phyloP scores from a whole-genome alignment of 2,888 invertebrate species.

The Endomychus coccineus region DNA sequence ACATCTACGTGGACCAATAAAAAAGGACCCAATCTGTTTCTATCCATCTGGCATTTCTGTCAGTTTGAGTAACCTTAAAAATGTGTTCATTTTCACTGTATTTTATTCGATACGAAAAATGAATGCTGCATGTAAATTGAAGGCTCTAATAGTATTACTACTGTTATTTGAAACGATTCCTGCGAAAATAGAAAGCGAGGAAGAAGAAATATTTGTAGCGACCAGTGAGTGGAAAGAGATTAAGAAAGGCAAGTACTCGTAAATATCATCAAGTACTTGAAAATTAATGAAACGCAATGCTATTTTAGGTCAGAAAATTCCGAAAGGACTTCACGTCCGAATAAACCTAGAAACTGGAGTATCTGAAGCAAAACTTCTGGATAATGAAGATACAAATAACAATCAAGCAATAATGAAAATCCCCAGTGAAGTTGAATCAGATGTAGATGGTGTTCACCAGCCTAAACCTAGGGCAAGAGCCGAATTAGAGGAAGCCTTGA shows the following conservation, averaged over 20 bases:
- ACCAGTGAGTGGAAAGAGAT: slow-evolving; percentile 59
- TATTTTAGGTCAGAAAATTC: slow-evolving; percentile 58
- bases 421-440: slow-evolving; percentile 27
- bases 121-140: no score
- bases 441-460: slow-evolving; percentile 28
- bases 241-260: slow-evolving; percentile 49
- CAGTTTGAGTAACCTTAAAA: no score
- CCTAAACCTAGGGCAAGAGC: slow-evolving; percentile 23
- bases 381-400: slow-evolving; percentile 36
- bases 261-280: slow-evolving; percentile 58
- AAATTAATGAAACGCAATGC: slow-evolving; percentile 51
- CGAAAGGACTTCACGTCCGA: slow-evolving; percentile 65
- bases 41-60: no score
- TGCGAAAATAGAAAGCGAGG: slow-evolving; percentile 11
- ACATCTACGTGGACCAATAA: no score
- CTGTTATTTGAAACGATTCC: background rate
- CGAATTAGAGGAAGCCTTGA: slow-evolving; percentile 39
- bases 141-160: no score
- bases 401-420: slow-evolving; percentile 22
- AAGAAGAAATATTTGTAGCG: slow-evolving; percentile 47
- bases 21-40: no score
- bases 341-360: slow-evolving; percentile 68
- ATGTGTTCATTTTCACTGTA: no score
- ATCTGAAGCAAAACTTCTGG: slow-evolving; percentile 67
- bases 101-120: no score